These are phyloP conservation scores for Eulithis testata DNA, from an alignment of 2,888 invertebrate species.

Conservation along the genomic window DNA sequence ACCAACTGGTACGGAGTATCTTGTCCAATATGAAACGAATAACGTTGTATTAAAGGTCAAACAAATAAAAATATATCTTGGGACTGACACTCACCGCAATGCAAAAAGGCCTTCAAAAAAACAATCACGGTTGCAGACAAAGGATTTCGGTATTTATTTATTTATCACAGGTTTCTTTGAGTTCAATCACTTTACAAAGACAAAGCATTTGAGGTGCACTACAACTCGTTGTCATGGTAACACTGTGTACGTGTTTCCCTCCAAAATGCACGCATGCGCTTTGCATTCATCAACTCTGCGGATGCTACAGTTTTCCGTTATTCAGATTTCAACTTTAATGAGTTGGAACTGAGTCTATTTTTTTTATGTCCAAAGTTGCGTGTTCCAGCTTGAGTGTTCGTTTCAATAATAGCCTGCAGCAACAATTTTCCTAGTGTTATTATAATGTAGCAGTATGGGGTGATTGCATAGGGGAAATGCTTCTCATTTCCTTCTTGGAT, in stretches of 20 bases:
- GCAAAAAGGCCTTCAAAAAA: conserved; percentile 51
- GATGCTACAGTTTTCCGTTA: conserved; percentile 20
- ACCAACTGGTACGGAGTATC: background rate
- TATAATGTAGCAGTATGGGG: conserved; percentile 51
- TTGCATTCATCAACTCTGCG: conserved; percentile 34
- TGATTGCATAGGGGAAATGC: conserved; percentile 58
- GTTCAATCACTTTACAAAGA: conserved; percentile 48
- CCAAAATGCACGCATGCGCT: conserved; percentile 81
- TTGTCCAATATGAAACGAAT: background rate
- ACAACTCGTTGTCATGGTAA: conserved; percentile 68
- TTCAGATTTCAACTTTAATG: conserved; percentile 48
- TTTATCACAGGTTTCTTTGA: conserved; percentile 19
- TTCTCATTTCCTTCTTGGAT: conserved; percentile 63
- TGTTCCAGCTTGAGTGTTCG: conserved; percentile 63
- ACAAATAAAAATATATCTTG: conserved; percentile 9
- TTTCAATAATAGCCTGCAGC: conserved; percentile 69
- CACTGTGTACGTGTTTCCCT: conserved; percentile 78
- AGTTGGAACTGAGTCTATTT: conserved; percentile 32
- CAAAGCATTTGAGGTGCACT: conserved; percentile 58
- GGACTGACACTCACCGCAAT: conserved; percentile 55
- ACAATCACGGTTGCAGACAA: conserved; percentile 31
- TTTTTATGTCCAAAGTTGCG: conserved; percentile 54
- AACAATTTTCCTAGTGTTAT: conserved; percentile 76
- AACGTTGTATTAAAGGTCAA: conserved; percentile 1
- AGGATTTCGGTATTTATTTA: conserved; percentile 24